These are phyloP conservation scores for Himalopsyche kuldschensis DNA, from an alignment of 2,888 invertebrate genomes.

Conservation along the genomic window DNA sequence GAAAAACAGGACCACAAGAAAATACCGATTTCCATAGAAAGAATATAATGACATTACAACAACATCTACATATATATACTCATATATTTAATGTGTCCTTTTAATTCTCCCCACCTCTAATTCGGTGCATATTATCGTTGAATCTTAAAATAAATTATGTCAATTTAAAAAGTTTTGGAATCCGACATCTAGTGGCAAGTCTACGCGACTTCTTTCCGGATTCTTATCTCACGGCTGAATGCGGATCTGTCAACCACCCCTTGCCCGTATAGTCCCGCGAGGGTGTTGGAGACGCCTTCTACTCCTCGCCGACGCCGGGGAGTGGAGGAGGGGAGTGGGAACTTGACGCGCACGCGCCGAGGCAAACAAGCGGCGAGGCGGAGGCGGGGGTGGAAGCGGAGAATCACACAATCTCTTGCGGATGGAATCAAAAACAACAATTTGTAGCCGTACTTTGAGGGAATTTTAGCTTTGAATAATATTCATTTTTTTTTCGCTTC, in stretches of 20 bases:
- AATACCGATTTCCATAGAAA: no score
- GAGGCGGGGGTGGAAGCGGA: conserved; percentile 46
- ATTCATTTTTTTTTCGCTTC: no score
- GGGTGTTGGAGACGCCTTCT: not conserved
- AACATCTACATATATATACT: no score
- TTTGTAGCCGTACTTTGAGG: not conserved
- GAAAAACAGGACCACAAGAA: no score
- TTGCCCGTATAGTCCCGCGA: not conserved
- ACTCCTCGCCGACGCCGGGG: not conserved
- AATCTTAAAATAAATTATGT: no score
- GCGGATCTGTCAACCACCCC: not conserved
- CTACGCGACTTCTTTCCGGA: not conserved
- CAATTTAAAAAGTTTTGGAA: no score
- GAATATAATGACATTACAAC: no score
- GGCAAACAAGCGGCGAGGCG: conserved; percentile 27
- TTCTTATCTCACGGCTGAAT: not conserved
- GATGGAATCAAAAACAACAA: conserved; percentile 33
- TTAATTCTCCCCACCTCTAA: no score
- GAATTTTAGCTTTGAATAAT: no score
- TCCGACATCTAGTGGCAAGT: no score
- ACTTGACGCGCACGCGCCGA: not conserved
- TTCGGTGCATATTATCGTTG: no score
- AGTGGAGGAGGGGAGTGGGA: not conserved
- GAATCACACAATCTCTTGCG: conserved; percentile 46
- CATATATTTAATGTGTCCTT: no score